Percentiles rank a stretch among this genome's conserved stretches.
phyloP scores from a whole-genome alignment of 2,797 vertebrate species.

The Melanotaenia pygmaea region DNA sequence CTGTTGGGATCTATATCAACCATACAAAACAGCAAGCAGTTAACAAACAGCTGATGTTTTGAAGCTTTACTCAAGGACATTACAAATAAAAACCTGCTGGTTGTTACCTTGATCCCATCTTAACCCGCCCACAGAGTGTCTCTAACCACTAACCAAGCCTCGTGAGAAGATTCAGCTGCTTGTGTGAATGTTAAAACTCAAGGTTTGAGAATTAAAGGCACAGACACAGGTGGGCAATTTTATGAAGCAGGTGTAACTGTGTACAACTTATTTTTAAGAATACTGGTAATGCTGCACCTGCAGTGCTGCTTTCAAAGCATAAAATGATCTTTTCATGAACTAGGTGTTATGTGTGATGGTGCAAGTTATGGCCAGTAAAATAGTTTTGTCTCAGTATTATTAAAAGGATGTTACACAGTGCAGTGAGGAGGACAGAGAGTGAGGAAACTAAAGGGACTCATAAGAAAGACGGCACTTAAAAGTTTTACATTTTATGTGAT shows the following conservation, averaged over 20 bases:
- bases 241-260: background rate
- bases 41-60: background rate
- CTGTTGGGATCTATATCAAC: background rate
- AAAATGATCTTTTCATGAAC: slow-evolving; percentile 30
- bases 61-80: slow-evolving; percentile 3
- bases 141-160: background rate
- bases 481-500: slow-evolving; percentile 9
- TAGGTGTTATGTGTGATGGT: slow-evolving; percentile 21
- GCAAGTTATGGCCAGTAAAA: slow-evolving; percentile 38
- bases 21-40: background rate
- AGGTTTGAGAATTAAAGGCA: slow-evolving; percentile 17
- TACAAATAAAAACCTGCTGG: slow-evolving; percentile 13
- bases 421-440: slow-evolving; percentile 27
- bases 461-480: slow-evolving; percentile 33
- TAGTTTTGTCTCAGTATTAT: slow-evolving; percentile 25
- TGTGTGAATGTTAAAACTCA: background rate
- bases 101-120: background rate
- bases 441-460: slow-evolving; percentile 30
- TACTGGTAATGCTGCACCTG: slow-evolving; percentile 2
- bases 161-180: background rate
- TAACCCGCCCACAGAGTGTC: background rate
- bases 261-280: slow-evolving; percentile 9
- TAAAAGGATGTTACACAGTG: slow-evolving; percentile 13
- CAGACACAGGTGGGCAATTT: slow-evolving; percentile 9
- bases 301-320: slow-evolving; percentile 3